Evolutionary conservation across 2,888 invertebrate species (phyloP), one percentile per base, ranked within the genome.

Genomic region (Lasiommata megera): DNA sequence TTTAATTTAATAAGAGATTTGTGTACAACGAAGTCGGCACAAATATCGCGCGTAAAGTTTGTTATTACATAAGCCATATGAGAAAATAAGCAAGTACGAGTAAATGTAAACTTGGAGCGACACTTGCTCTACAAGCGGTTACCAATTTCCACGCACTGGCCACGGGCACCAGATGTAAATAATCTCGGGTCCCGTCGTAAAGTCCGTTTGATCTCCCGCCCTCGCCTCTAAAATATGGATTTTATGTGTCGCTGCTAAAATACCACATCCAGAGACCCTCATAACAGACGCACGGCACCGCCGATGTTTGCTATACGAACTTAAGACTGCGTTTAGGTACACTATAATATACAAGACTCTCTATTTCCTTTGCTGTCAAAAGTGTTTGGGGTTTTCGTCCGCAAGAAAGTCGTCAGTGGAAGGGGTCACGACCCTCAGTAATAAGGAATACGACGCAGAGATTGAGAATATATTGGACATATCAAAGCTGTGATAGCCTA

Each of bases 101-200:
- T 38, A 46, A 40, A 53, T 34, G 46, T 40, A 47, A 61, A 56
- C 43, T 52, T 58, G 55, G 37, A 60, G 47, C 62, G 60, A 59
- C 53, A 65, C 60, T 61, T 63, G 61, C 58, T 55, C 63, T 62
- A 66, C 64, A 58, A 67, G 68, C 67, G 88, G 88, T 88, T 84
- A 85, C 80, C 84, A 86, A 88, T 84, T 88, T 87, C 78, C 79
- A 76, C 74, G 77, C 78, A 74, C 77, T 77, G 80, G 82, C 82
- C 71, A 77, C 84, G 80, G 81, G 88, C 82, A 84, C 77, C 89
- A 90, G 89, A 90, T 89, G 89, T 90, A 89, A 89, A 90, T 89
- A 90, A 86, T 88, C 87, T 84, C 83, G 80, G 80, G 76, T 76
- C 77, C 80, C 77, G 84, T 86, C 88, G 82, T 90, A 89, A 90